Evolutionary conservation across 2,113 vertebrate species (phyloP).

Genomic region (Cricetomys ansorgei): DNA sequence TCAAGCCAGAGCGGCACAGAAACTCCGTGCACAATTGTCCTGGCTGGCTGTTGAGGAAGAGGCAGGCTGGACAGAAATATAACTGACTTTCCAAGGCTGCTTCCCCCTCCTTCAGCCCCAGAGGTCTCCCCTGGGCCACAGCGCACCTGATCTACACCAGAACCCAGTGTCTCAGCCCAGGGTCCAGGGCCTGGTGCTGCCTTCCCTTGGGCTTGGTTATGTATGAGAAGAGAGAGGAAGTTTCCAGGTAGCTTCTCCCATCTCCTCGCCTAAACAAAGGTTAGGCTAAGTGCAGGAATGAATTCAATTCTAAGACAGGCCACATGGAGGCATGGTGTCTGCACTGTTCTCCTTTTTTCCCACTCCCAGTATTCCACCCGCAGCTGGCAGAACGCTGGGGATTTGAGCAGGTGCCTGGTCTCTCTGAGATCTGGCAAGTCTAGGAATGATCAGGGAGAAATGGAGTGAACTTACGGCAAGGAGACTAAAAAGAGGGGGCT

Average conservation of each 20-base stretch:
- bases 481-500: background rate
- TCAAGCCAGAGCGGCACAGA: slow-evolving; percentile 41
- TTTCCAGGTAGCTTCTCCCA: background rate
- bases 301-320: slow-evolving; percentile 49
- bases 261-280: background rate
- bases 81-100: slow-evolving; percentile 32
- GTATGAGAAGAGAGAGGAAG: background rate
- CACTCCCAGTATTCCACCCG: background rate
- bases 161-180: background rate
- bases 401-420: slow-evolving; percentile 25
- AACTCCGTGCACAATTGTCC: slow-evolving; percentile 45
- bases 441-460: background rate
- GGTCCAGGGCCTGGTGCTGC: background rate
- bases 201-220: slow-evolving; percentile 8
- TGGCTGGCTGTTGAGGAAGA: slow-evolving; percentile 41
- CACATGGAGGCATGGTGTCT: slow-evolving; percentile 49
- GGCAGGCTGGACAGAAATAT: slow-evolving; percentile 55
- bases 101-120: slow-evolving; percentile 16
- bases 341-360: background rate
- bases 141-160: background rate
- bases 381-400: background rate
- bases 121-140: background rate
- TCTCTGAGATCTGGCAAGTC: slow-evolving; percentile 18
- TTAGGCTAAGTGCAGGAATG: background rate
- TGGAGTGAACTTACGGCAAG: background rate